phyloP scores from a whole-genome alignment of 2,113 vertebrate species.

The Albula goreensis region DNA sequence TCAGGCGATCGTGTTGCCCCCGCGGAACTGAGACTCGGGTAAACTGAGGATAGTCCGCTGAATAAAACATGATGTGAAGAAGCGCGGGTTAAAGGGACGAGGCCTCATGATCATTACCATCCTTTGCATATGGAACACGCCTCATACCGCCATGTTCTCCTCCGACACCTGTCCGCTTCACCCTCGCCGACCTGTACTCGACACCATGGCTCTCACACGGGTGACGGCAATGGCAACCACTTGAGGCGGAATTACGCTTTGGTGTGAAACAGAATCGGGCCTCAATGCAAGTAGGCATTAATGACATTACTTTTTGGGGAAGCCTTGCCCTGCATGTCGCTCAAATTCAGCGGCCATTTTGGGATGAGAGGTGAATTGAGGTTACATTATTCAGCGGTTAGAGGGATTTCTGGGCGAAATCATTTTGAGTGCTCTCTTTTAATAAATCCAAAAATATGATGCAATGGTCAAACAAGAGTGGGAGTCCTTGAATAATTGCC shows the following conservation, averaged over 20 bases:
- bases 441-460: no score
- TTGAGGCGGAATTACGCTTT: not conserved
- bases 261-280: not conserved
- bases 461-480: no score
- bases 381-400: not conserved
- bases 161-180: slow-evolving; percentile 50
- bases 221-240: not conserved
- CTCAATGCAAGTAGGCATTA: not conserved
- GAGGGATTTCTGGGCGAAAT: not conserved
- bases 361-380: not conserved
- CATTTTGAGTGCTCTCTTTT: not conserved
- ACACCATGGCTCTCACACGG: not conserved
- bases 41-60: slow-evolving; percentile 38
- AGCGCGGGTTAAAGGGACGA: not conserved
- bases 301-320: not conserved
- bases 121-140: slow-evolving; percentile 35
- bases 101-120: slow-evolving; percentile 25
- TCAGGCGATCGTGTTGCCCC: slow-evolving; percentile 62
- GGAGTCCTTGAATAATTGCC: no score
- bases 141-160: slow-evolving; percentile 16
- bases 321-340: not conserved
- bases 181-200: slow-evolving; percentile 42
- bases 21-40: slow-evolving; percentile 53
- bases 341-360: not conserved
- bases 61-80: slow-evolving; percentile 40